phyloP scores from a whole-genome alignment of 2,888 invertebrate species.

The Calliopum simillimum region DNA sequence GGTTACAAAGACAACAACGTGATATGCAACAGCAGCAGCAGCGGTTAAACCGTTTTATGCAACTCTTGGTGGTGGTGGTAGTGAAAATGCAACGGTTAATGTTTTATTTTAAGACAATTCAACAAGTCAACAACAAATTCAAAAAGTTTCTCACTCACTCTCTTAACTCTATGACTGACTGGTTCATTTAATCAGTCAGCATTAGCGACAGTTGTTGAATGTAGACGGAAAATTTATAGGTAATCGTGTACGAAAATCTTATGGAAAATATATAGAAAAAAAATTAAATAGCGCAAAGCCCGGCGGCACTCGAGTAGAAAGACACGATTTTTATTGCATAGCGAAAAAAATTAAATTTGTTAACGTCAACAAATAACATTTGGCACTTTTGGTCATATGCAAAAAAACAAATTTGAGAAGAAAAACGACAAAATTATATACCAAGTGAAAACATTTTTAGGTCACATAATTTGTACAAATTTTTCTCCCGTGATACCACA shows the following conservation, averaged over 20 bases:
- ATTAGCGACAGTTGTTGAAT: no score
- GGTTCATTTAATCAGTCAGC: no score
- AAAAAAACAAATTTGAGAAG: conserved; percentile 12
- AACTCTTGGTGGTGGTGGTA: conserved; percentile 27
- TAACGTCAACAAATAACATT: conserved; percentile 24
- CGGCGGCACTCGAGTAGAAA: conserved; percentile 3
- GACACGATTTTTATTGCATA: conserved; percentile 23
- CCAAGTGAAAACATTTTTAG: not conserved
- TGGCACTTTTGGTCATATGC: conserved; percentile 31
- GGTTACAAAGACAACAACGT: conserved; percentile 27
- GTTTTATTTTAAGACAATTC: conserved; percentile 33
- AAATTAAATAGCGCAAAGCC: not conserved
- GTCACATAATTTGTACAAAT: conserved; percentile 12
- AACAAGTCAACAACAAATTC: conserved; percentile 28
- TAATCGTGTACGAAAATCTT: no score
- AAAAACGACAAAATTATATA: not conserved
- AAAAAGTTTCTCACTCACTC: conserved; percentile 16
- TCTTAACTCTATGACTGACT: not conserved
- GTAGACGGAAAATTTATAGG: no score
- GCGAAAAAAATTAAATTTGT: conserved; percentile 20
- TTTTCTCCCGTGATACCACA: conserved; percentile 24
- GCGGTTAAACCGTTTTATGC: not conserved
- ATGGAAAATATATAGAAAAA: no score
- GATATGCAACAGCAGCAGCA: conserved; percentile 11
- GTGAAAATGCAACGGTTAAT: conserved; percentile 39